Evolutionary conservation across 2,888 invertebrate genomes (phyloP), one percentile per base, ranked within the genome.

Genomic region (Panorpa germanica): DNA sequence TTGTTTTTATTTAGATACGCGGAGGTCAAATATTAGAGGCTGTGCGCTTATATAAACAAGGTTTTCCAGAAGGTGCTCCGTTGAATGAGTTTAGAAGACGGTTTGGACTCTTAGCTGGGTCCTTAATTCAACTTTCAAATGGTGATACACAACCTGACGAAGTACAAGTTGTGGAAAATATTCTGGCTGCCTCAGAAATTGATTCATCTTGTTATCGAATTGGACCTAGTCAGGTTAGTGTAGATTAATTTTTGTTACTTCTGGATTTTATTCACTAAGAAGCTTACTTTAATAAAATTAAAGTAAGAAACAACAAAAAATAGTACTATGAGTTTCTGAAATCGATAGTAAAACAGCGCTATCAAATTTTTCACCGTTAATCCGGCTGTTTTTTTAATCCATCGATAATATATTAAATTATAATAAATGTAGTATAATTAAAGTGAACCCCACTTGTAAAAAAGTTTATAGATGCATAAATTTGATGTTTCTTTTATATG

Each of bases 41-140:
- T 2, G 75, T 88, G 2, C 65, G 93, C 13, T 59, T 93, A 35
- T 78, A 86, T 61, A 85, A 91, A 46, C 81, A 88, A 53, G 93
- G 93, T 14, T 95, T 81, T 54, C 93, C 95, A 1, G 86, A 86
- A 48, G 76, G 78, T 45, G 70, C 93, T 65, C 81, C 78, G 34
- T 67, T 90, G 34, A 66, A 73, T 9, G 93, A 93, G 50, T 93
- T 95, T 47, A 66, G 82, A 32, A 68, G 90, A 41, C 71, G 88
- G 48, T 85, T 82, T 51, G 66, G 72, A 30, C 55, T 73, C 12
- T 43, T 74, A 34, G 58, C 63, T 1, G 50, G 41, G 25, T 56
- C 54, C 14, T 24, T 24, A 11, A n/a, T 24, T 24, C 13, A 6
- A 8, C n/a, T n/a, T n/a, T 13, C 10, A 24, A 11, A 6, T 20